These are phyloP conservation scores for Pomatostomus ruficeps DNA, from an alignment of 2,113 vertebrate genomes.

Conservation along the genomic window DNA sequence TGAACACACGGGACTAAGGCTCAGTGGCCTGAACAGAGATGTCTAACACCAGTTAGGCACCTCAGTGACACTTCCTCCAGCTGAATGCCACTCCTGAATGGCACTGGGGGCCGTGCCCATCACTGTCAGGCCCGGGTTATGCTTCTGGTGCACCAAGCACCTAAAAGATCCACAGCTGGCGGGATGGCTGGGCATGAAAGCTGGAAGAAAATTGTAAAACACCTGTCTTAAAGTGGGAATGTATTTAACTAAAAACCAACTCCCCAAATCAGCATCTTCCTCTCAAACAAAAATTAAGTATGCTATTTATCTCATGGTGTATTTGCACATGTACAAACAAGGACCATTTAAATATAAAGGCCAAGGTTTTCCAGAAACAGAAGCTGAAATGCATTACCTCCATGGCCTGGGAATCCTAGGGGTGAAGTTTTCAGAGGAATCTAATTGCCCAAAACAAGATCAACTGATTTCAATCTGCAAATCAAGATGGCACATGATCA, in stretches of 20 bases:
- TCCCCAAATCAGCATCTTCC: not conserved
- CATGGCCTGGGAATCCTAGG: not conserved
- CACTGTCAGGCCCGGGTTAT: not conserved
- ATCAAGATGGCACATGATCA: not conserved
- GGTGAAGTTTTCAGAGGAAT: not conserved
- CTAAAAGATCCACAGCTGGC: not conserved
- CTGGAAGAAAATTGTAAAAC: not conserved
- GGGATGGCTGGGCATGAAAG: not conserved
- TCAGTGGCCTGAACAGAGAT: not conserved
- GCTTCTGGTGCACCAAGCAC: not conserved
- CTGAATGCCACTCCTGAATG: not conserved
- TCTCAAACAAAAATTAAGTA: not conserved
- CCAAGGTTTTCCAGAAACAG: not conserved
- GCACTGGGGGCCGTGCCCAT: not conserved
- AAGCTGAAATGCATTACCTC: not conserved
- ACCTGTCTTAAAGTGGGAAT: not conserved
- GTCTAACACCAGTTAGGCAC: not conserved
- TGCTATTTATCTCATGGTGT: not conserved
- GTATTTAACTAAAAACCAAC: not conserved
- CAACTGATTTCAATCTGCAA: not conserved
- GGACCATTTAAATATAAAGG: not conserved
- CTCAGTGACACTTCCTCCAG: not conserved
- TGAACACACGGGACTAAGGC: fast-evolving
- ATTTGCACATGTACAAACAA: not conserved
- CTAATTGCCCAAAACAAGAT: not conserved